Conservation (phyloP, 2,888 invertebrate species). For the Rhogogaster chlorosoma region DNA sequence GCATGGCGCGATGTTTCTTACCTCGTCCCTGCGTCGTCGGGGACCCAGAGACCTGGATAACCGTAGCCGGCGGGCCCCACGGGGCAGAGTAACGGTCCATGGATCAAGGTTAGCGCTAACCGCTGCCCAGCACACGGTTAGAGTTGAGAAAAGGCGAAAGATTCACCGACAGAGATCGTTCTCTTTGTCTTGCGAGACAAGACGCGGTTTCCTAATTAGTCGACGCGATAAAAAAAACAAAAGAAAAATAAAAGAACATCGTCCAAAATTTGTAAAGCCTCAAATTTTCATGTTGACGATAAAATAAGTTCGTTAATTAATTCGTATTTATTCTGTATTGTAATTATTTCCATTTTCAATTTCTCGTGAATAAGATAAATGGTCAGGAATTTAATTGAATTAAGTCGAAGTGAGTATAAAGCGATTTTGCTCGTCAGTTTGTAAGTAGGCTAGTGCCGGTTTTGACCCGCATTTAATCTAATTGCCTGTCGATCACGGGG, state of each 20-base stretch:
- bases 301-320: background rate
- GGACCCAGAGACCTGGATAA: constrained; percentile 78
- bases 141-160: constrained; percentile 40
- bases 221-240: background rate
- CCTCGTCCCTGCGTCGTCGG: constrained; percentile 50
- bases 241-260: no score
- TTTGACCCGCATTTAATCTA: constrained; percentile 27
- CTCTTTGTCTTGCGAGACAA: background rate
- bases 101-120: constrained; percentile 75
- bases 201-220: background rate
- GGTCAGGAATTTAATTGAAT: background rate
- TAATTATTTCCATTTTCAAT: background rate
- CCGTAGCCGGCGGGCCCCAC: constrained; percentile 71
- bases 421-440: background rate
- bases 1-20: constrained; percentile 39
- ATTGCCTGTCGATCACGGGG: constrained; percentile 23
- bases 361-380: background rate
- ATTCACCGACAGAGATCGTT: constrained; percentile 35
- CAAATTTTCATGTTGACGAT: background rate
- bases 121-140: constrained; percentile 55
- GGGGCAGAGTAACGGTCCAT: constrained; percentile 76
- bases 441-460: constrained; percentile 31
- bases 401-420: background rate
- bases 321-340: no score
- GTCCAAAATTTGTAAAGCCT: background rate